phyloP scores from a whole-genome alignment of 2,797 vertebrate species.

The Rhincodon typus region DNA sequence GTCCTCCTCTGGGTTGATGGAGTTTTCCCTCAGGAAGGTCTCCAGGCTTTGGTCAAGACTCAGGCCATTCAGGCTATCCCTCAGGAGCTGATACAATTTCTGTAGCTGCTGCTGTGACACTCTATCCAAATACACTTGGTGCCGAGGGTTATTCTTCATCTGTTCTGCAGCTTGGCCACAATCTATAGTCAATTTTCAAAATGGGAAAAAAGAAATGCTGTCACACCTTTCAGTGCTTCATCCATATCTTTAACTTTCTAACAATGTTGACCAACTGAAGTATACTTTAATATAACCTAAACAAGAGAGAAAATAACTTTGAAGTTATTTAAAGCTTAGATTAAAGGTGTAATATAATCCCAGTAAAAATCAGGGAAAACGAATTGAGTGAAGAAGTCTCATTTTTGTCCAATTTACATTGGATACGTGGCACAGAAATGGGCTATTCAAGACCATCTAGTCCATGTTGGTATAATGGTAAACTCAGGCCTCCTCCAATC shows the following conservation, averaged over 20 bases:
- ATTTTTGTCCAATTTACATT: not conserved
- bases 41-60: conserved; percentile 64
- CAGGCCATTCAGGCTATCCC: conserved; percentile 68
- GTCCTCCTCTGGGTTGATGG: conserved; percentile 70
- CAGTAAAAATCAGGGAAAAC: not conserved
- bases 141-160: conserved; percentile 77
- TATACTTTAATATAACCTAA: not conserved
- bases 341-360: not conserved
- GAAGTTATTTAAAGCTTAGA: not conserved
- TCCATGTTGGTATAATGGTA: not conserved
- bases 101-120: conserved; percentile 73
- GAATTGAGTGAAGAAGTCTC: not conserved
- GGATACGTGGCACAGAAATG: not conserved
- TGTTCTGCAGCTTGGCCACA: conserved; percentile 72
- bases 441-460: too few relatives aligned
- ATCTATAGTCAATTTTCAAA: conserved; percentile 58
- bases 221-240: not conserved
- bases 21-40: conserved; percentile 58
- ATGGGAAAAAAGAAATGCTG: not conserved
- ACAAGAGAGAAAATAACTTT: not conserved
- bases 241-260: not conserved
- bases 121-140: conserved; percentile 70
- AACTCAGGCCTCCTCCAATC: not conserved
- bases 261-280: not conserved
- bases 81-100: conserved; percentile 71